Evolutionary conservation across 2,888 invertebrate genomes (phyloP).

Genomic region (Entomobrya proxima): DNA sequence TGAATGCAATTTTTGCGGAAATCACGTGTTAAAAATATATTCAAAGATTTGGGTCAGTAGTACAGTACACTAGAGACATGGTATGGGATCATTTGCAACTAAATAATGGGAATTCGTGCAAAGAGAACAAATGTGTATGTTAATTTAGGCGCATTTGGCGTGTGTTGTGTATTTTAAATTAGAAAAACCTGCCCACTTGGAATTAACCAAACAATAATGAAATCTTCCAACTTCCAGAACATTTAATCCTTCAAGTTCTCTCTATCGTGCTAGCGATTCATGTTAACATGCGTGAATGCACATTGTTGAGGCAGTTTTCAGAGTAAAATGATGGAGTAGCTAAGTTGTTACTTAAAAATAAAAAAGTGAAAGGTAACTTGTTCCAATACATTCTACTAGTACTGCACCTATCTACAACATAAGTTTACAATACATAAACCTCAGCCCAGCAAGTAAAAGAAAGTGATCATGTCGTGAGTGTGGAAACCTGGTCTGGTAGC

Average conservation of each 20-base stretch:
- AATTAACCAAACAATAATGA: neutral
- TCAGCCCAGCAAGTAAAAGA: neutral
- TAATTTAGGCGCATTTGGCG: too few relatives aligned
- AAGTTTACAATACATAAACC: neutral
- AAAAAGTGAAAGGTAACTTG: constrained; percentile 20
- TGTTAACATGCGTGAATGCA: constrained; percentile 18
- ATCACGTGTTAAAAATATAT: too few relatives aligned
- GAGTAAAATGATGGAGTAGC: neutral
- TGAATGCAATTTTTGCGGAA: too few relatives aligned
- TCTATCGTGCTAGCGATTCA: neutral
- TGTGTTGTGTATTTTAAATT: neutral
- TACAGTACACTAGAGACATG: too few relatives aligned
- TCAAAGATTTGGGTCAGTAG: too few relatives aligned
- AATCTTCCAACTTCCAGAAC: constrained; percentile 43
- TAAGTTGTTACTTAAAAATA: neutral
- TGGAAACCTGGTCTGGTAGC: too few relatives aligned
- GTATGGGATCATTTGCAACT: too few relatives aligned
- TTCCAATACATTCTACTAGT: neutral
- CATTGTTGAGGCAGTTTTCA: neutral
- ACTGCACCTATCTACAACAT: too few relatives aligned
- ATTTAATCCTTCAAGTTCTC: constrained; percentile 40
- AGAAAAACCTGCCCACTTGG: neutral
- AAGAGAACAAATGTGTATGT: too few relatives aligned
- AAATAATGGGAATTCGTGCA: too few relatives aligned
- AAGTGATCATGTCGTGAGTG: neutral